Evolutionary conservation across 2,113 vertebrate species (phyloP).

Genomic region (Ahaetulla prasina): DNA sequence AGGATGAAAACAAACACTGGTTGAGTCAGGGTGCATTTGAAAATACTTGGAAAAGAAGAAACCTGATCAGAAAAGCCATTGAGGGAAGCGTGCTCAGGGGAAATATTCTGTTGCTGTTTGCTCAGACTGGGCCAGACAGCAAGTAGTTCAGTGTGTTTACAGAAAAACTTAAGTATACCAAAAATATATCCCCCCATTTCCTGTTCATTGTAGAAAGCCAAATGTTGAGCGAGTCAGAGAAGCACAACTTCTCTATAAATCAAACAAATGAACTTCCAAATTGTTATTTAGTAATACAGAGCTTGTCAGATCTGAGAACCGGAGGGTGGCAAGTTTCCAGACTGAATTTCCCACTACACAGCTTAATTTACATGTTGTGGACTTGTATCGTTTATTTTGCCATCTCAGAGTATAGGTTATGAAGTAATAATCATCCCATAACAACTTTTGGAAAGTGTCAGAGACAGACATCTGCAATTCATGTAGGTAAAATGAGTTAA

Average conservation of each 20-base stretch:
- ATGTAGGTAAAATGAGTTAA: not conserved
- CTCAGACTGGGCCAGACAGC: conserved; percentile 48
- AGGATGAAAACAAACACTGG: not conserved
- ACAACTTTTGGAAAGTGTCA: not conserved
- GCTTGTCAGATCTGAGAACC: not conserved
- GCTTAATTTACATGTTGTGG: not conserved
- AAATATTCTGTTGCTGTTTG: conserved; percentile 41
- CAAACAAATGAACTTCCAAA: conserved; percentile 18
- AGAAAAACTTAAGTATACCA: conserved; percentile 59
- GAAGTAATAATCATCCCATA: not conserved
- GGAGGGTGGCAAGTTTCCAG: not conserved
- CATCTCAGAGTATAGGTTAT: not conserved
- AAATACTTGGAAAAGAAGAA: conserved; percentile 16
- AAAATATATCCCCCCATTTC: conserved; percentile 67
- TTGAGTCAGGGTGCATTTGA: not conserved
- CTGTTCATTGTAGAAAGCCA: conserved; percentile 60
- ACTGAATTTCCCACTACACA: not conserved
- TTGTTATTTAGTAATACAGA: conserved; percentile 18
- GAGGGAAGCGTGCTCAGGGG: conserved; percentile 41
- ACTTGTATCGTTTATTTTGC: not conserved
- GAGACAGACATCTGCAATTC: not conserved
- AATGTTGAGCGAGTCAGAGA: conserved; percentile 39
- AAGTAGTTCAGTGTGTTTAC: conserved; percentile 60
- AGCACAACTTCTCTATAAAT: conserved; percentile 19
- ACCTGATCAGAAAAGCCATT: not conserved